Base-by-base conservation (phyloP, 2,888 invertebrate genomes). In the Leucoptera coffeella region DNA sequence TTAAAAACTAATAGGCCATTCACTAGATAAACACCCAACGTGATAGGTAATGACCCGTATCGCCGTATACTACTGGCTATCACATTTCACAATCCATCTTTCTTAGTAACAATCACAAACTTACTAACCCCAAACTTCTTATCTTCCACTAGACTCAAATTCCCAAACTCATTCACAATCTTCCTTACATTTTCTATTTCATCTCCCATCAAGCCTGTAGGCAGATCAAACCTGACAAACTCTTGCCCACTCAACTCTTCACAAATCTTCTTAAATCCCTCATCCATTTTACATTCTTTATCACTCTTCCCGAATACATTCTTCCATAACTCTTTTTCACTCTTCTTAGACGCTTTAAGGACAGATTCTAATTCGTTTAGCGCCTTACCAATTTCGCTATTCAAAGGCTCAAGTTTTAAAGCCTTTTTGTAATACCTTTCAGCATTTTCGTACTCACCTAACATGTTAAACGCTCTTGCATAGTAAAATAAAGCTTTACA, bases 401-500 rank as follows among this genome's bases (percentile, higher is more conserved):
- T 69, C 27, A 48, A 60, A 0, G 67, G 69, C 26, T 69, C 65
- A 1, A 69, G 29, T 41, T 57, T 60, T 3, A 64, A 31, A 0
- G 69, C 62, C 39, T 53, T 62, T 30, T 53, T 60, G 17, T 56
- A 67, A 20, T 50, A 61, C 2, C 34, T 34, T 0, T 57, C 29
- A 0, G 69, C 62, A 3, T 48, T 35, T 0, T 62, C 59, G 1
- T 41, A 36, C 15, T 47, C 58, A 0, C 54, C 58, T 3, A 59
- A 15, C 36, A 49, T 37, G 32, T 62, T 48, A 14, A 54, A 40
- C 0, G 60, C 67, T 19, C 46, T 41, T 0, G 60, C 69, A 9
- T 50, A 58, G 13, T 62, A 65, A 39, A 50, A 69, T 3, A 62
- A 30, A 0, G 43, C 57, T 42, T 69, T 69, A 11, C 64, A 60